A percentile compares a stretch with the other conserved stretches of the same genome.
phyloP scores from a whole-genome alignment of 2,113 vertebrate species.

The Python bivittatus region DNA sequence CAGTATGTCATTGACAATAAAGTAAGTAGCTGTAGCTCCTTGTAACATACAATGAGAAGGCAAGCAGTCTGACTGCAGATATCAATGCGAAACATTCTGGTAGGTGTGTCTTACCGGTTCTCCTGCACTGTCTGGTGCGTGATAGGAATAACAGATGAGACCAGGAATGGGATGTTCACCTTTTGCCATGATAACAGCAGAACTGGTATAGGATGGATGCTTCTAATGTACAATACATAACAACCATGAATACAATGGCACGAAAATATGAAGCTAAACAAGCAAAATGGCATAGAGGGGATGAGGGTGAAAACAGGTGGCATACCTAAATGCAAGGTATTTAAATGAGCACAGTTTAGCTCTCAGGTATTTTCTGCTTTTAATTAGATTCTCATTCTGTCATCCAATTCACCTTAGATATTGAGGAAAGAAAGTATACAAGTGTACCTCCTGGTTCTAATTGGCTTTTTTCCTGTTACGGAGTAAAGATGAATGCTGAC shows the following conservation, averaged over 20 bases:
- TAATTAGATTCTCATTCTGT: not conserved
- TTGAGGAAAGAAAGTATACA: not conserved
- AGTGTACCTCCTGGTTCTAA: not conserved
- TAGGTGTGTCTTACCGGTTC: conserved; percentile 79
- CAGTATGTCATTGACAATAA: conserved; percentile 53
- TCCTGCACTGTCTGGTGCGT: conserved; percentile 85
- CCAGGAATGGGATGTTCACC: conserved; percentile 85
- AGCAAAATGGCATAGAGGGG: conserved; percentile 70
- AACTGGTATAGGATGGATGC: conserved; percentile 83
- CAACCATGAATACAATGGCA: conserved; percentile 77
- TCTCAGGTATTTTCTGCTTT: conserved; percentile 60
- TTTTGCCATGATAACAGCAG: conserved; percentile 93
- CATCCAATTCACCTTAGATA: not conserved
- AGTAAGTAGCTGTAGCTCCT: conserved; percentile 46
- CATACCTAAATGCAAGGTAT: conserved; percentile 56
- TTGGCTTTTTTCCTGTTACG: not conserved
- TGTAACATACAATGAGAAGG: conserved; percentile 47
- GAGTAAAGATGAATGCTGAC: not conserved
- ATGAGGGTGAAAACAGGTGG: conserved; percentile 65
- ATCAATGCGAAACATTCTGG: conserved; percentile 72
- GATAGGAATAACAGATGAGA: conserved; percentile 85
- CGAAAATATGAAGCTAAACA: conserved; percentile 69
- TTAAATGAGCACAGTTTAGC: conserved; percentile 58
- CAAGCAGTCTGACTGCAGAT: conserved; percentile 61
- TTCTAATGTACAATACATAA: conserved; percentile 91